Evolutionary conservation across 2,888 invertebrate species (phyloP).

Genomic region (Morinoia aosen): DNA sequence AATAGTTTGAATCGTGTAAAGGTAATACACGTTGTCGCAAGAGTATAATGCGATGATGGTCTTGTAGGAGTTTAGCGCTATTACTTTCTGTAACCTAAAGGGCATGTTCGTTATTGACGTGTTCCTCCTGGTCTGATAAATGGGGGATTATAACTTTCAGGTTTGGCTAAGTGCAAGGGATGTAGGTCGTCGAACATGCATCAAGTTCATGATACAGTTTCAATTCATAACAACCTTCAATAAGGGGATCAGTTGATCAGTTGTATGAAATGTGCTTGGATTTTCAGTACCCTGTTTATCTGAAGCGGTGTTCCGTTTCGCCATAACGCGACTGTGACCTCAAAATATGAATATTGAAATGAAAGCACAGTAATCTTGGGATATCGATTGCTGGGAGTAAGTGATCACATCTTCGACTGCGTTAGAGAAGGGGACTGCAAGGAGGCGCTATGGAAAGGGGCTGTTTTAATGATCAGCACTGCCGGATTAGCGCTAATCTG

Average conservation of each 20-base stretch:
- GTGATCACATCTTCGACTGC: not conserved
- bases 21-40: not conserved
- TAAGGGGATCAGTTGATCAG: not conserved
- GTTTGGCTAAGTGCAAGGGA: not conserved
- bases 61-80: too few relatives aligned
- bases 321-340: not conserved
- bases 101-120: too few relatives aligned
- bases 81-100: too few relatives aligned
- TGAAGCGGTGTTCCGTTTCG: not conserved
- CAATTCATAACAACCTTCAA: not conserved
- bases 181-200: not conserved
- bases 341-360: not conserved
- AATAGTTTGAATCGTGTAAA: not conserved
- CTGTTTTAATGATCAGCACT: conserved; percentile 15
- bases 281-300: not conserved
- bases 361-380: not conserved
- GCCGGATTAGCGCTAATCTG: conserved; percentile 22
- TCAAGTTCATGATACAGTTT: not conserved
- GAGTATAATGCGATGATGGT: not conserved
- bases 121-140: too few relatives aligned
- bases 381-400: not conserved
- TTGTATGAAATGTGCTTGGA: not conserved
- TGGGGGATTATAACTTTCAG: not conserved
- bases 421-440: not conserved
- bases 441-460: not conserved